Percentiles rank a stretch among this genome's conserved stretches.
Conservation (phyloP, 2,113 vertebrate genomes). For the Phyllostomus hastatus region DNA sequence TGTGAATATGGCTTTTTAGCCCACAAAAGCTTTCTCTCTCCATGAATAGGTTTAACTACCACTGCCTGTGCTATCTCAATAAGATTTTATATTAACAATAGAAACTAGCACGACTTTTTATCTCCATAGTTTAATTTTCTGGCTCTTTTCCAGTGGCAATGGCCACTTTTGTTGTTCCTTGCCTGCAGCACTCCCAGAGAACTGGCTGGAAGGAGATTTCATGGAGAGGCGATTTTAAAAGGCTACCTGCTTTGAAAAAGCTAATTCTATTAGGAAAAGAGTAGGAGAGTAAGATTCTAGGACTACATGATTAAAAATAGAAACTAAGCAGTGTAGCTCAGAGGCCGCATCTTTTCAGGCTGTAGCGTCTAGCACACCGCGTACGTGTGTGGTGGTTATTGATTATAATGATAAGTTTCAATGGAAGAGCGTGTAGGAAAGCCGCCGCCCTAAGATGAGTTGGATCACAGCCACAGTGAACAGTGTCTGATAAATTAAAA, state of each 20-base stretch:
- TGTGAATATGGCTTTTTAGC: neutral
- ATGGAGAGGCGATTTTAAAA: neutral
- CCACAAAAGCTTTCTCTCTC: neutral
- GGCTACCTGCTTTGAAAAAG: slow-evolving; percentile 10
- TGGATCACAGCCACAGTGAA: slow-evolving; percentile 34
- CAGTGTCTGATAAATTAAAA: slow-evolving; percentile 63
- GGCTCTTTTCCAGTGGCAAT: neutral
- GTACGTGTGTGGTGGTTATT: neutral
- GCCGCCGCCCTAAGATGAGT: slow-evolving; percentile 40
- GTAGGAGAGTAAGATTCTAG: neutral
- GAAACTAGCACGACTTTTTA: slow-evolving; percentile 15
- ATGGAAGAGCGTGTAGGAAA: slow-evolving; percentile 15
- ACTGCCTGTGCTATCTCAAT: neutral
- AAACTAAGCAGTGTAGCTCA: neutral
- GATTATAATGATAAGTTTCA: slow-evolving; percentile 39
- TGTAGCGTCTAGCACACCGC: neutral
- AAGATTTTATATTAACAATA: slow-evolving; percentile 24
- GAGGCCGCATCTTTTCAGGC: neutral
- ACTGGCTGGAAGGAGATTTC: neutral
- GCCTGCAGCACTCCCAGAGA: neutral
- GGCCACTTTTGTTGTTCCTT: neutral
- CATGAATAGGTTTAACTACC: neutral
- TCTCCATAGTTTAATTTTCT: slow-evolving; percentile 44
- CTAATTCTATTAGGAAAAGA: neutral
- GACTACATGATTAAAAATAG: neutral